Percentiles rank a stretch among this genome's conserved stretches.
These are phyloP conservation scores for Patagioenas fasciata DNA, from an alignment of 2,113 vertebrate species.

Conservation along the genomic window DNA sequence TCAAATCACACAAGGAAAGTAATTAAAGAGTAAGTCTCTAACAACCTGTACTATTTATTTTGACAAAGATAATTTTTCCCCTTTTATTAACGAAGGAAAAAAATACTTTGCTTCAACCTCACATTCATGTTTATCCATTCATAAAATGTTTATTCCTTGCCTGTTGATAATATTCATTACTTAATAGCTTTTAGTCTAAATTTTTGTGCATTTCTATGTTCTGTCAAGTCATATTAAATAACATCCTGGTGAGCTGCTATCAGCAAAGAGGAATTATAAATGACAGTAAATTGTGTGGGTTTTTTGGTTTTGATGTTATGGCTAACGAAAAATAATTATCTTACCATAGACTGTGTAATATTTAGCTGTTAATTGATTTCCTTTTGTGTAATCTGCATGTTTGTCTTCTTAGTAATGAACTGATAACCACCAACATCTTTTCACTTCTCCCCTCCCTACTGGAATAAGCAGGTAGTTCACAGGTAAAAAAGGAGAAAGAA, in stretches of 20 bases:
- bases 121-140: not conserved
- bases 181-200: conserved; percentile 3
- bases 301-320: not conserved
- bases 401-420: not conserved
- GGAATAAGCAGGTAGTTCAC: not conserved
- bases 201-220: not conserved
- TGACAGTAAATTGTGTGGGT: not conserved
- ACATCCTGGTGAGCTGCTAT: not conserved
- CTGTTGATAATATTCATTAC: not conserved
- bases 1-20: not conserved
- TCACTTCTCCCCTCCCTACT: not conserved
- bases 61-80: not conserved
- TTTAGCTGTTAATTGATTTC: not conserved
- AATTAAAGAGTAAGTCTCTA: not conserved
- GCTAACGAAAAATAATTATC: not conserved
- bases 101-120: not conserved
- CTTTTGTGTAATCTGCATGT: not conserved
- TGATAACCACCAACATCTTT: not conserved
- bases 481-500: not conserved
- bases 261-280: not conserved
- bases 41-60: not conserved
- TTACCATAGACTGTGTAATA: not conserved
- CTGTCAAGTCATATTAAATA: not conserved
- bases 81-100: not conserved
- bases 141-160: not conserved